Conservation (phyloP, 2,888 invertebrate genomes). For the Caenorhabditis sp. region DNA sequence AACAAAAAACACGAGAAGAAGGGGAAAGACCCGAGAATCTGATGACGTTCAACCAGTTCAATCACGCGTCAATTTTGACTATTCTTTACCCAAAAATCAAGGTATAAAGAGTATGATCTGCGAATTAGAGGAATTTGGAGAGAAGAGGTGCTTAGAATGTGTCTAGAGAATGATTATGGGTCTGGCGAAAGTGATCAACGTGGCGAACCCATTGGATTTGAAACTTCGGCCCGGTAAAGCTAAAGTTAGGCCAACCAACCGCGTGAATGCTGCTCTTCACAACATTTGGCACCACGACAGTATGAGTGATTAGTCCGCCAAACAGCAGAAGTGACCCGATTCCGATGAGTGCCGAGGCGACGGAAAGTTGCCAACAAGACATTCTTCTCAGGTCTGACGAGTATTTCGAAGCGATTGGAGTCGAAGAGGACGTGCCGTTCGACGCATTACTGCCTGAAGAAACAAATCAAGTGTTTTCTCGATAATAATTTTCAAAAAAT, state of each 20-base stretch:
- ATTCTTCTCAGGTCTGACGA: slow-evolving; percentile 17
- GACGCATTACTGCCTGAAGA: slow-evolving; percentile 56
- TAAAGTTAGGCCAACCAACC: slow-evolving; percentile 27
- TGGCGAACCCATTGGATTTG: too few relatives aligned
- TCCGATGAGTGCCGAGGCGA: slow-evolving; percentile 37
- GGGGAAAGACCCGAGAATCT: too few relatives aligned
- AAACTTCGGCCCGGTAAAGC: too few relatives aligned
- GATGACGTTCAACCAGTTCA: slow-evolving; percentile 31
- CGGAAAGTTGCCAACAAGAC: slow-evolving; percentile 41
- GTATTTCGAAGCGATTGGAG: slow-evolving; percentile 44
- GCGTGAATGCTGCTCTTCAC: slow-evolving; percentile 59
- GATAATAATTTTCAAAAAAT: not conserved
- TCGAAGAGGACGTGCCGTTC: slow-evolving; percentile 55
- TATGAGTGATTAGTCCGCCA: slow-evolving; percentile 62
- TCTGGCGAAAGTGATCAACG: too few relatives aligned
- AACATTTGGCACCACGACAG: slow-evolving; percentile 66
- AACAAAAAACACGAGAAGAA: slow-evolving; percentile 14
- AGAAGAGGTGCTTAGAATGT: not conserved
- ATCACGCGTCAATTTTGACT: slow-evolving; percentile 11
- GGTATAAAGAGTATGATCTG: slow-evolving; percentile 5
- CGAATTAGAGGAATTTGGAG: not conserved
- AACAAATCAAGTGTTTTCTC: not conserved
- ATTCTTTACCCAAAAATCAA: slow-evolving; percentile 1
- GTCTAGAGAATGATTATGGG: too few relatives aligned
- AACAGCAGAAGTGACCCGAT: slow-evolving; percentile 54